These are phyloP conservation scores for Stegophylla sp. DNA, from an alignment of 2,888 invertebrate genomes.

Conservation along the genomic window DNA sequence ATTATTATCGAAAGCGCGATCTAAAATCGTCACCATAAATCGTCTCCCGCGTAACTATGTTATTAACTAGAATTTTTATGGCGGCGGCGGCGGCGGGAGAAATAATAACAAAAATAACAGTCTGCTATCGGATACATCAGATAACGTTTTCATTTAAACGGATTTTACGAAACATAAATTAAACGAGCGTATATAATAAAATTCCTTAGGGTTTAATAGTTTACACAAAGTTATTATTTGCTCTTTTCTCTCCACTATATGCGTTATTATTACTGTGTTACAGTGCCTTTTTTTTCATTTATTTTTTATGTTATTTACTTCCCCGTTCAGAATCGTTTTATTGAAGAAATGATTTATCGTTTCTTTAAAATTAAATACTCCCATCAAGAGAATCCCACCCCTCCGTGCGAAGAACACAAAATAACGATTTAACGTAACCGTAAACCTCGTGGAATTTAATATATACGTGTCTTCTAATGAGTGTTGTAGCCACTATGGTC, in stretches of 20 bases:
- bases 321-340: no score
- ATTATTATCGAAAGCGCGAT: no score
- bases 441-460: background rate
- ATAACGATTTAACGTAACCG: background rate
- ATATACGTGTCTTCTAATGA: background rate
- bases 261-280: background rate
- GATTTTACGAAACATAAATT: background rate
- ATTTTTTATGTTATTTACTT: background rate
- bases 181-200: no score
- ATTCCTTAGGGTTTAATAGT: background rate
- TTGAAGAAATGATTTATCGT: no score
- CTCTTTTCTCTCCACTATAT: background rate
- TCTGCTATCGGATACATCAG: background rate
- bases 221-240: constrained; percentile 3
- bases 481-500: no score
- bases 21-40: no score
- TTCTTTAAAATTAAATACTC: no score
- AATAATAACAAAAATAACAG: background rate
- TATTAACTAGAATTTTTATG: no score
- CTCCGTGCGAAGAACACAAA: background rate
- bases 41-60: no score
- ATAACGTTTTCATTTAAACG: background rate
- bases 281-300: background rate
- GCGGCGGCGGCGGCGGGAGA: background rate
- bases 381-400: no score